Base-by-base conservation (phyloP, 2,797 vertebrate species). In the Karalla daura region DNA sequence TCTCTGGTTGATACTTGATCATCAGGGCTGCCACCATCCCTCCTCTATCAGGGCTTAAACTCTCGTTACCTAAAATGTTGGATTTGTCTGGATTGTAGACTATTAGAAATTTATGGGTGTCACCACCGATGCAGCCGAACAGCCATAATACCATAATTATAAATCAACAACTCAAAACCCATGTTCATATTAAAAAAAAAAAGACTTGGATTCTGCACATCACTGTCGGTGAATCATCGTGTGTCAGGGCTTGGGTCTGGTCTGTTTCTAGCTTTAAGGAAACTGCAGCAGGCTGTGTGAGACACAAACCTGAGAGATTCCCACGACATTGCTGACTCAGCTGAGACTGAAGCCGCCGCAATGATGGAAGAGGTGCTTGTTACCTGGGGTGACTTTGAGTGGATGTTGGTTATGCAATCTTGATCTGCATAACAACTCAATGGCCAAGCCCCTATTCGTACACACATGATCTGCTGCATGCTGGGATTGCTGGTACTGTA, bases 361-460 rank as follows among this genome's bases (percentile, higher is more conserved):
- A 28, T 74, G 70, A 85, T 78, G 51, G 62, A 77, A 63, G 72
- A 64, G 18, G 58, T 39, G 41, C 32, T 39, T 62, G 49, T 81
- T 62, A 74, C 74, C 78, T 69, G 65, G 32, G 59, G 70, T 60
- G 71, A 84, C 52, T 82, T 63, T 58, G 39, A 58, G 32, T 40
- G 66, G 53, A 79, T 71, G 53, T 33, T 68, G 44, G 36, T 76
- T 74, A 76, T 65, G 72, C 64, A 84, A 71, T 75, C 65, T 60
- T 28, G 44, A 30, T 39, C 61, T 64, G 73, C 39, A 76, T 61
- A 76, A 50, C 63, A 71, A 28, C 32, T 36, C 62, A 65, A 11
- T 17, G 17, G 66, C 47, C 49, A 66, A 59, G 30, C 33, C n/a
- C 20, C 4, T 49, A 51, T 54, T 68, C 7, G 27, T 37, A 12